Evolutionary conservation across 2,113 vertebrate species (phyloP), one percentile per base, ranked within the genome.

Genomic region (Paramormyrops kingsleyae): DNA sequence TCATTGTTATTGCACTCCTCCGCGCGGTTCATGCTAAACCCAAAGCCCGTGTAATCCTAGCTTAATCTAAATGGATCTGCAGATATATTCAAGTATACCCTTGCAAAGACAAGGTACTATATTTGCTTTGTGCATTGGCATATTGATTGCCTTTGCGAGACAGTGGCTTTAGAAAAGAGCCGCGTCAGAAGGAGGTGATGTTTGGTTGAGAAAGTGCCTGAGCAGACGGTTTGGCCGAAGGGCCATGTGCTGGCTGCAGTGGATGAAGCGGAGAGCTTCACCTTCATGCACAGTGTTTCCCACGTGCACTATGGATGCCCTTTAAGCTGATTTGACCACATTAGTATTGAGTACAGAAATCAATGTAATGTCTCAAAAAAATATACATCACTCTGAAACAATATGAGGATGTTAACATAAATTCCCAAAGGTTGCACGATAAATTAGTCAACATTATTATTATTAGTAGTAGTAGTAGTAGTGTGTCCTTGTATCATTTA

Each of bases 81-180:
- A 24, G 46, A 89, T 70, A 47, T 89, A 80, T 77, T 66, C 44
- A 77, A 89, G 88, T 89, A 50, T 89, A 83, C 49, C 66, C 70
- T 89, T 83, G 70, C 66, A 83, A 74, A 83, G 70, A 74, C 66
- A 83, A 80, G 66, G 47, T 39, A 50, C 88, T 89, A 83, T 89
- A 89, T 89, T 89, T 89, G 88, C 47, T 83, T 49, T 89, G 62
- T 35, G 47, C 21, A 89, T 53, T 42, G 88, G 70, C 66, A 83
- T 89, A 89, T 89, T 89, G 88, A 89, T 80, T 89, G 70, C 88
- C 49, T 89, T 83, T 53, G 88, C 80, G 49, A 83, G 62, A 53
- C 70, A 89, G 49, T 83, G 66, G 88, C 88, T 89, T 89, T 53
- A 89, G 47, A 89, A 49, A 52, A 83, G 46, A 85, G 24, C 42